Conservation (phyloP, 92 coral and sea anemone genomes). For the Porites divaricata region DNA sequence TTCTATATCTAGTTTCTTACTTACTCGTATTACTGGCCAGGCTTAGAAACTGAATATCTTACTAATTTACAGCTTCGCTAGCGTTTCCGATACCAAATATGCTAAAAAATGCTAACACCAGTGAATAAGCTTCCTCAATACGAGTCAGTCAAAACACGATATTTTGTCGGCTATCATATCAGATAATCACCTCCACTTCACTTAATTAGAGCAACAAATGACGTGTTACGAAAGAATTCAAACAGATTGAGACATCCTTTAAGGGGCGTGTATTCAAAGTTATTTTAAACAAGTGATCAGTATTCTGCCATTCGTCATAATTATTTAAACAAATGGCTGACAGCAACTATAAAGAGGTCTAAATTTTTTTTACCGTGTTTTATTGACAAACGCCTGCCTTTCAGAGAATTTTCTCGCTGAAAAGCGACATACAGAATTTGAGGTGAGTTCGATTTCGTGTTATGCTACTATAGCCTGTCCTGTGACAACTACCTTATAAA, state of each 20-base stretch:
- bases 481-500: too few relatives aligned
- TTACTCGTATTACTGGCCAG: too few relatives aligned
- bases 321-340: not conserved
- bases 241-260: not conserved
- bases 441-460: not conserved
- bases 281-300: not conserved
- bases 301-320: not conserved
- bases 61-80: not conserved
- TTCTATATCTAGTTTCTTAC: too few relatives aligned
- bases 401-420: too few relatives aligned
- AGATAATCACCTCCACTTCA: not conserved
- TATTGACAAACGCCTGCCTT: too few relatives aligned
- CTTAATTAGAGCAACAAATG: not conserved
- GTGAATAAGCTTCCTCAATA: constrained; percentile 13
- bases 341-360: too few relatives aligned
- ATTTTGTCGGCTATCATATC: not conserved
- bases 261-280: not conserved
- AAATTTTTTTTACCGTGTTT: too few relatives aligned
- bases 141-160: not conserved
- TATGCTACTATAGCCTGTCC: too few relatives aligned
- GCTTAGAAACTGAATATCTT: too few relatives aligned
- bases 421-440: not conserved
- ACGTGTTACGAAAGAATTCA: not conserved
- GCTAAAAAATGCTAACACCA: not conserved
- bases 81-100: not conserved